phyloP scores from a whole-genome alignment of 2,113 vertebrate species.

The Anguilla japonica region DNA sequence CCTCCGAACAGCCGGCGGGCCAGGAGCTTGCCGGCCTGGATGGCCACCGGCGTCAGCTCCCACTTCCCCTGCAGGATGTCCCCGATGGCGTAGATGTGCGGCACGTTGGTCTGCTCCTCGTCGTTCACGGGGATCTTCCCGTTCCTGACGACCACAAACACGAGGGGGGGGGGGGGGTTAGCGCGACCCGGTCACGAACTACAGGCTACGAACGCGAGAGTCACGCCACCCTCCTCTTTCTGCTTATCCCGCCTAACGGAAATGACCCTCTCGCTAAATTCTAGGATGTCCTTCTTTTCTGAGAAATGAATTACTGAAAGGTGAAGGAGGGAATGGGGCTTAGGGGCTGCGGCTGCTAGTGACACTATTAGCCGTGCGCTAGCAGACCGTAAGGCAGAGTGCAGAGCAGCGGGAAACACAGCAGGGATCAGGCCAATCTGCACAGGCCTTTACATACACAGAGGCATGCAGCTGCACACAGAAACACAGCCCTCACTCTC shows the following conservation, averaged over 20 bases:
- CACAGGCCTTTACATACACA: background rate
- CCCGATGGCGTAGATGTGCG: constrained; percentile 87
- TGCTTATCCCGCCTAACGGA: background rate
- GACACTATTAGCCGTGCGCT: background rate
- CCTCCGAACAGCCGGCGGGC: constrained; percentile 84
- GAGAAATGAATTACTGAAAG: background rate
- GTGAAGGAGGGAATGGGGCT: background rate
- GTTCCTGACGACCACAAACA: constrained; percentile 65
- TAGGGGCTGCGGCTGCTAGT: background rate
- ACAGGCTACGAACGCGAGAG: no score
- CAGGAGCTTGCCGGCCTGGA: constrained; percentile 88
- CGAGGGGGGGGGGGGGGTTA: no score
- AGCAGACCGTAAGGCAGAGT: background rate
- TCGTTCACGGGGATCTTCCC: constrained; percentile 90
- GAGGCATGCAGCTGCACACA: background rate
- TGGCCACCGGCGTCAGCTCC: constrained; percentile 92
- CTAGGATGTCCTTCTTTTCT: background rate
- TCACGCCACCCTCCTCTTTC: background rate
- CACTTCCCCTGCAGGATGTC: constrained; percentile 90
- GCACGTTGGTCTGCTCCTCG: constrained; percentile 87
- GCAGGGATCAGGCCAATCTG: background rate
- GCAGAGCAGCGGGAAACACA: background rate
- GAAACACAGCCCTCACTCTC: background rate
- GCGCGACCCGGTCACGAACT: background rate
- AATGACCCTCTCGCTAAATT: background rate